Base-by-base conservation (phyloP, 64 coral and sea anemone species). In the Porites australiensis region DNA sequence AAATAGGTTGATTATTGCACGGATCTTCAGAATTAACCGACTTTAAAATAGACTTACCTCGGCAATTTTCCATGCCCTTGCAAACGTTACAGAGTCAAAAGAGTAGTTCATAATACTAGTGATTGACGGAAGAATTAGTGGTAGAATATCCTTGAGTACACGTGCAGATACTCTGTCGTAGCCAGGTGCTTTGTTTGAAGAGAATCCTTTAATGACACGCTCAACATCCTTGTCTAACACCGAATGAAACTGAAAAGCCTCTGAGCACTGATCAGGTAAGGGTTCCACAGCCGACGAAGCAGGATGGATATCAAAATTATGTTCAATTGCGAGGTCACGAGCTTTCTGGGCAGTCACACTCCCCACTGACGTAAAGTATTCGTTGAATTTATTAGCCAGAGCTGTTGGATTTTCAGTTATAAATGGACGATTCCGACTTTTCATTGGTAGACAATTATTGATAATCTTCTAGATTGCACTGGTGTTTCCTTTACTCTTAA, bases 381-480 rank as follows among this genome's bases (percentile, higher is more conserved):
- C n/a, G 3, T 45, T 58, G 18, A 77, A 79, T 48, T 18, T 77
- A 78, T 78, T 79, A 44, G 58, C 87, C n/a, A 78, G 50, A 66
- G 65, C 72, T 66, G 22, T 49, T 77, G 75, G 73, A 44, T 89
- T 63, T 63, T 77, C 77, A 67, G 74, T 59, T 77, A 50, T 58
- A 63, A 49, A 50, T 77, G 57, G 45, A 64, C 58, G 86, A 22
- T 47, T 51, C 13, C 74, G 66, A 4, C 3, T 70, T 71, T 72
- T 87, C 83, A 49, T 87, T 87, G 83, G 83, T 20, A 87, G 27
- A 46, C 83, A 87, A 48, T 57, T 67, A 52, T 87, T 57, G 46
- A 87, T 87, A 44, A 87, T 87, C 55, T 72, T 87, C 83, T 69
- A 74, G 21, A 88, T 88, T 51, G 86, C 86, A 88, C 57, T 88